A percentile compares a stretch with the other conserved stretches of the same genome.
These are phyloP conservation scores for Hoplodrina blanda DNA, from an alignment of 2,888 invertebrate genomes.

Conservation along the genomic window DNA sequence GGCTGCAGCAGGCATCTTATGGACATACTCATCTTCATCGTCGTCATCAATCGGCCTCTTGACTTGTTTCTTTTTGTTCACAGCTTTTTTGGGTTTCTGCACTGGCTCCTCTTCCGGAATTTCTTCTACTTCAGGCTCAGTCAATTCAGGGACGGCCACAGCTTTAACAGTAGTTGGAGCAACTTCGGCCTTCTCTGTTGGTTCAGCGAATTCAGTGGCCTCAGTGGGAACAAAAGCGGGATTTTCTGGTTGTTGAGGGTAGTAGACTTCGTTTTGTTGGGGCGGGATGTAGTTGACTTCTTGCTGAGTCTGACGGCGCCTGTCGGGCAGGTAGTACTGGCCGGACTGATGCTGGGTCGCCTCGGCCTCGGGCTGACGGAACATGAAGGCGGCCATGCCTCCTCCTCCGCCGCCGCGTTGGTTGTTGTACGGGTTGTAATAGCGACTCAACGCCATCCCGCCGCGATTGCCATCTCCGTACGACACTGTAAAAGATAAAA, in stretches of 20 bases:
- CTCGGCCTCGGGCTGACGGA: constrained; percentile 77
- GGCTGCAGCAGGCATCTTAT: constrained; percentile 88
- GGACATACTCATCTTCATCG: constrained; percentile 89
- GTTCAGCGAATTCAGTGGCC: constrained; percentile 77
- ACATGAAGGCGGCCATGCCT: constrained; percentile 86
- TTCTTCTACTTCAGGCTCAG: constrained; percentile 82
- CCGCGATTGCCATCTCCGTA: constrained; percentile 84
- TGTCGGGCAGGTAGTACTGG: constrained; percentile 85
- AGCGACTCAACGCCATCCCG: constrained; percentile 84
- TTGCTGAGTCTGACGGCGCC: constrained; percentile 81
- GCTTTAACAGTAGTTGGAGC: constrained; percentile 77
- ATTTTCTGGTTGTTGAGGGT: constrained; percentile 76
- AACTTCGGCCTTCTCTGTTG: constrained; percentile 79
- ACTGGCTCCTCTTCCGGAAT: constrained; percentile 79
- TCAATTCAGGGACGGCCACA: constrained; percentile 75
- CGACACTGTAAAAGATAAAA: constrained; percentile 75
- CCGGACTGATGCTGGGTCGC: constrained; percentile 71
- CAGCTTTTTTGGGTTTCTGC: constrained; percentile 78
- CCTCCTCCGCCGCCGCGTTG: constrained; percentile 77
- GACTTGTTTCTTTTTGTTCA: constrained; percentile 75
- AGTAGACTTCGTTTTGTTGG: constrained; percentile 85
- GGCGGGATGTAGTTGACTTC: constrained; percentile 76
- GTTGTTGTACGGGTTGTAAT: constrained; percentile 86
- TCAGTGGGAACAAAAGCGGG: constrained; percentile 73
- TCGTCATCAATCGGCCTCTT: constrained; percentile 82